These are phyloP conservation scores for Balanococcus diminutus DNA, from an alignment of 2,888 invertebrate species.

Conservation along the genomic window DNA sequence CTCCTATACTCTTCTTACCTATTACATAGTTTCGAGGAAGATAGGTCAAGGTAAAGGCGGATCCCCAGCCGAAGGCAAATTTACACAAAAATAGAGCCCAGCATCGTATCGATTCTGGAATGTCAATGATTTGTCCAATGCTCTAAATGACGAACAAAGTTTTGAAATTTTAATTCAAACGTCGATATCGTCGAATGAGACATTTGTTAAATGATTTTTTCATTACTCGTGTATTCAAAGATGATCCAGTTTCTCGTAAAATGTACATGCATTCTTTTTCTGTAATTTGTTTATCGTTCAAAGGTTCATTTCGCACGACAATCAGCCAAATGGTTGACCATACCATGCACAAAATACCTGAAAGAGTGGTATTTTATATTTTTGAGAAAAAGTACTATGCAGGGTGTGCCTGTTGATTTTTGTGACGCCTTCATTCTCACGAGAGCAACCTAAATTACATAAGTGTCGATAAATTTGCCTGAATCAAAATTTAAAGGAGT, in stretches of 20 bases:
- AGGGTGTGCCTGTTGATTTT: no score
- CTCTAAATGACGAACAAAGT: not conserved
- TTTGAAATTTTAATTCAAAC: no score
- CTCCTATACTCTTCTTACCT: not conserved
- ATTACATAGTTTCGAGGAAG: conserved; percentile 2
- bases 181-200: no score
- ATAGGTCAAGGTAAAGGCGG: not conserved
- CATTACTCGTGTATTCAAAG: not conserved
- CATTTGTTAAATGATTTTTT: not conserved
- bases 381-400: no score
- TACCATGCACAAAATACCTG: not conserved
- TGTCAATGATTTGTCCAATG: not conserved
- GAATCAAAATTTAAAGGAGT: no score
- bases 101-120: not conserved
- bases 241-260: not conserved
- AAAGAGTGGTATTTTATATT: no score
- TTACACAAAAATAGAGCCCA: not conserved
- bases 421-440: no score
- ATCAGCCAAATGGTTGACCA: not conserved
- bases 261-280: not conserved
- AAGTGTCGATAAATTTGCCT: no score
- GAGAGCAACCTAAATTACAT: no score
- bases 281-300: not conserved
- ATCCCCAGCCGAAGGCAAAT: not conserved
- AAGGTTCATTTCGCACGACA: not conserved